These are phyloP conservation scores for Druceiella hillmani DNA, from an alignment of 2,888 invertebrate species.

Conservation along the genomic window DNA sequence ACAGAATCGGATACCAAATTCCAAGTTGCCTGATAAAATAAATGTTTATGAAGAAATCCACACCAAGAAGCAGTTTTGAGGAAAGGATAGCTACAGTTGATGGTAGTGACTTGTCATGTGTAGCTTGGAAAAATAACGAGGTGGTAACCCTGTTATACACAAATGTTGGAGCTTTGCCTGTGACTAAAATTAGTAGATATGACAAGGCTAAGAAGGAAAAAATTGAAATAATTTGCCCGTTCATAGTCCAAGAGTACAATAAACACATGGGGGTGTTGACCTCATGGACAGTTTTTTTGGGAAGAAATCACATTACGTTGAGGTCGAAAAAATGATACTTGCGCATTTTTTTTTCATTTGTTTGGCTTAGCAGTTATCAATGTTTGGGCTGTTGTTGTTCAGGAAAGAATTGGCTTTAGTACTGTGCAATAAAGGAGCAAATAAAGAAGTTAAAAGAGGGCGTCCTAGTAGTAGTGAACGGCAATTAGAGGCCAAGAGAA, in stretches of 20 bases:
- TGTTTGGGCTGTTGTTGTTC: conserved; percentile 26
- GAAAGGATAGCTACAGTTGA: conserved; percentile 15
- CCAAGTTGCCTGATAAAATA: too few species aligned
- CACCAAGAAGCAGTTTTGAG: conserved; percentile 15
- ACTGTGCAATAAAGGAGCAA: conserved; percentile 7
- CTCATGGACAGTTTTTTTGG: conserved; percentile 30
- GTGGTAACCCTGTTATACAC: conserved; percentile 27
- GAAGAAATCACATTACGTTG: conserved; percentile 27
- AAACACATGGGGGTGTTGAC: conserved; percentile 32
- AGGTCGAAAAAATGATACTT: conserved; percentile 21
- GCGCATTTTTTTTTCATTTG: conserved; percentile 26
- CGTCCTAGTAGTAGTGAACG: conserved; percentile 6
- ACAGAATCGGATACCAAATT: too few species aligned
- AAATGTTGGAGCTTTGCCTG: conserved; percentile 28
- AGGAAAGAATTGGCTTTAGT: conserved; percentile 10
- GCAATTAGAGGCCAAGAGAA: conserved; percentile 5
- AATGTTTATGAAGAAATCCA: conserved; percentile 13
- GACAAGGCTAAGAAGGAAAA: conserved; percentile 28
- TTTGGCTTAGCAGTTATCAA: conserved; percentile 29
- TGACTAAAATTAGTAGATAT: conserved; percentile 27
- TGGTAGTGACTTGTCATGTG: conserved; percentile 28
- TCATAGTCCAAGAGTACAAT: conserved; percentile 30
- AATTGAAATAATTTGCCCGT: conserved; percentile 30
- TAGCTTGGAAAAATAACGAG: conserved; percentile 30
- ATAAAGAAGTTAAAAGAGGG: conserved; percentile 9